A percentile compares a stretch with the other conserved stretches of the same genome.
Evolutionary conservation across 2,113 vertebrate genomes (phyloP).

Genomic region (Ptychochromis oligacanthus): DNA sequence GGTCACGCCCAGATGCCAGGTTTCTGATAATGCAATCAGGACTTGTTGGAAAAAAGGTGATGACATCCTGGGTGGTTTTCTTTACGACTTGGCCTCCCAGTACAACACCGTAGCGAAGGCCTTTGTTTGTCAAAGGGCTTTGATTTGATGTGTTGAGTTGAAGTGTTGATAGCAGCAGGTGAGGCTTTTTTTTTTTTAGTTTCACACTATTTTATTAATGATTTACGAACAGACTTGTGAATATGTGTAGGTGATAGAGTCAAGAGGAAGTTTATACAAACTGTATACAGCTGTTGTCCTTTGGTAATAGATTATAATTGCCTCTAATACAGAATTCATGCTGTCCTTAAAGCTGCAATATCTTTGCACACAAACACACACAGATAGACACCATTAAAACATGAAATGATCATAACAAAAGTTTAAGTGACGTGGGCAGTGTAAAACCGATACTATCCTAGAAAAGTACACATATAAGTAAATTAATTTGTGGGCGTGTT

Average conservation of each 20-base stretch:
- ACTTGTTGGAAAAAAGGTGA: conserved; percentile 88
- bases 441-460: neutral
- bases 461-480: neutral
- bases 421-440: neutral
- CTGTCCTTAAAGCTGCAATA: neutral
- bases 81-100: conserved; percentile 88
- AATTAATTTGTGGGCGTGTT: neutral
- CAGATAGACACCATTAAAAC: too few relatives aligned
- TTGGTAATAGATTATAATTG: neutral
- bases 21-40: conserved; percentile 99
- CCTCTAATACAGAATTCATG: neutral
- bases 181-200: conserved; percentile 1
- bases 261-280: neutral
- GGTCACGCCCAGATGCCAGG: conserved; percentile 99
- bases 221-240: conserved; percentile 36
- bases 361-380: neutral
- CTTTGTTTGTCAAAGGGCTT: conserved; percentile 76
- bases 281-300: neutral
- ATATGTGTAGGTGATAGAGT: conserved; percentile 31
- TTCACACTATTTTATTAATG: conserved; percentile 29
- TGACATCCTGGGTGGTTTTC: conserved; percentile 88
- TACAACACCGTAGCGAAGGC: conserved; percentile 87
- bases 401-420: neutral
- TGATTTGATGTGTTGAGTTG: conserved; percentile 79
- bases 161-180: conserved; percentile 40